phyloP scores from a whole-genome alignment of 2,888 invertebrate species.

The Pelosia muscerda region DNA sequence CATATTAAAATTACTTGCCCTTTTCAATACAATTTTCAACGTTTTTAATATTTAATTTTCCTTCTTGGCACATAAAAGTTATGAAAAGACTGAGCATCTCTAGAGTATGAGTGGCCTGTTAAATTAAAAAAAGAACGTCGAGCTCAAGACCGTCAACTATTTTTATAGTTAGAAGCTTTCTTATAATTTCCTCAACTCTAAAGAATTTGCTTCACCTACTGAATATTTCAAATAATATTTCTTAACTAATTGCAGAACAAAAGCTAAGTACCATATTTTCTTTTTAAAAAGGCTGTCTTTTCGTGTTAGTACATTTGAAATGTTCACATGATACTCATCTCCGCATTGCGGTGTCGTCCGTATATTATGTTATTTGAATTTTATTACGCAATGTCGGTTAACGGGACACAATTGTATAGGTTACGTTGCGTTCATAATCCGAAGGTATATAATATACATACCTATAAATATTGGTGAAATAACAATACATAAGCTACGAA shows the following conservation, averaged over 20 bases:
- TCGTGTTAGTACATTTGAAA: constrained; percentile 27
- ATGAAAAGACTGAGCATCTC: constrained; percentile 43
- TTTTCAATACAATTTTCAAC: constrained; percentile 41
- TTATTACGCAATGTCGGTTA: constrained; percentile 28
- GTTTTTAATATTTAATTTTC: constrained; percentile 37
- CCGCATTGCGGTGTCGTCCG: constrained; percentile 46
- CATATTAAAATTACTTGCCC: constrained; percentile 15
- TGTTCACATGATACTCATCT: constrained; percentile 34
- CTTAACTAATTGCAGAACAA: constrained; percentile 12
- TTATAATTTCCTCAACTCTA: constrained; percentile 20
- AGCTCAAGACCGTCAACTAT: constrained; percentile 20
- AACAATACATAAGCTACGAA: constrained; percentile 11
- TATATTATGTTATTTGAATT: constrained; percentile 37
- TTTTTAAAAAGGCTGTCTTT: constrained; percentile 32
- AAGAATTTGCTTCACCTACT: constrained; percentile 24
- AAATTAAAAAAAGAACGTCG: constrained; percentile 28
- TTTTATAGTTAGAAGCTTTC: constrained; percentile 32
- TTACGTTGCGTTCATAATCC: constrained; percentile 1
- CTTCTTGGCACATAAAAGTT: constrained; percentile 40
- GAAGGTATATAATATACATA: not conserved
- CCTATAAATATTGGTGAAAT: not conserved
- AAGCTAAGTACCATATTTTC: constrained; percentile 20
- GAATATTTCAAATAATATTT: constrained; percentile 17
- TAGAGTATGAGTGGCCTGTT: constrained; percentile 32
- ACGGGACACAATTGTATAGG: constrained; percentile 29